Conservation (phyloP, 2,888 invertebrate species). For the Xanthorhoe designata region DNA sequence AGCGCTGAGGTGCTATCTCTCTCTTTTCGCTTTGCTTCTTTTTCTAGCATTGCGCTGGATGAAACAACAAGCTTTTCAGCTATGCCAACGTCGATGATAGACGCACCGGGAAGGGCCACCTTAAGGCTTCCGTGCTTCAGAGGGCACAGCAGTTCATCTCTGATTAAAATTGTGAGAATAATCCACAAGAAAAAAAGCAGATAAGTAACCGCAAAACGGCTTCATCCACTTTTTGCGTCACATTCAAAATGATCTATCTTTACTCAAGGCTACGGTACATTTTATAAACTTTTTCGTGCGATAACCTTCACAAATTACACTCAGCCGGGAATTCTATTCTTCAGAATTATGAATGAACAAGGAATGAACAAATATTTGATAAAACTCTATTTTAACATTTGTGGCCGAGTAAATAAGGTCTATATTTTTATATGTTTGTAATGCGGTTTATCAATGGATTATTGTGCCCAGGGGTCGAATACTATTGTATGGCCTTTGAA, state of each 20-base stretch:
- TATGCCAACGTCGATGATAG: no score
- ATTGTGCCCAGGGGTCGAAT: slow-evolving; percentile 46
- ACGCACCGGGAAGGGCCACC: no score
- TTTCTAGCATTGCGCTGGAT: no score
- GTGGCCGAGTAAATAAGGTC: slow-evolving; percentile 43
- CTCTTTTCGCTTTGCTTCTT: no score
- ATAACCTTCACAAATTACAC: slow-evolving; percentile 24
- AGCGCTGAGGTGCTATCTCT: no score
- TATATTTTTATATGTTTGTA: slow-evolving; percentile 13
- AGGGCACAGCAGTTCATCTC: no score
- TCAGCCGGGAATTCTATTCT: slow-evolving; percentile 26
- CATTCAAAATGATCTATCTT: not conserved
- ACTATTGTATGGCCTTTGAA: slow-evolving; percentile 48
- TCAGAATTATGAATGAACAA: slow-evolving; percentile 30
- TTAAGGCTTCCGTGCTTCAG: no score
- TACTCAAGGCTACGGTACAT: not conserved
- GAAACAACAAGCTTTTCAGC: no score
- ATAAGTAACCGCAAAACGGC: not conserved
- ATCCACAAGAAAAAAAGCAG: not conserved
- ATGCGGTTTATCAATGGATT: slow-evolving; percentile 41
- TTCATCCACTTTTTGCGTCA: not conserved
- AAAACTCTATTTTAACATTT: slow-evolving; percentile 44
- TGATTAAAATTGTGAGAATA: no score
- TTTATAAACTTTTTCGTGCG: slow-evolving; percentile 9
- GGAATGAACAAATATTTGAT: slow-evolving; percentile 30